Percentiles rank a stretch among this genome's conserved stretches.
These are phyloP conservation scores for Felis chaus DNA, from an alignment of 2,113 vertebrate genomes.

Conservation along the genomic window DNA sequence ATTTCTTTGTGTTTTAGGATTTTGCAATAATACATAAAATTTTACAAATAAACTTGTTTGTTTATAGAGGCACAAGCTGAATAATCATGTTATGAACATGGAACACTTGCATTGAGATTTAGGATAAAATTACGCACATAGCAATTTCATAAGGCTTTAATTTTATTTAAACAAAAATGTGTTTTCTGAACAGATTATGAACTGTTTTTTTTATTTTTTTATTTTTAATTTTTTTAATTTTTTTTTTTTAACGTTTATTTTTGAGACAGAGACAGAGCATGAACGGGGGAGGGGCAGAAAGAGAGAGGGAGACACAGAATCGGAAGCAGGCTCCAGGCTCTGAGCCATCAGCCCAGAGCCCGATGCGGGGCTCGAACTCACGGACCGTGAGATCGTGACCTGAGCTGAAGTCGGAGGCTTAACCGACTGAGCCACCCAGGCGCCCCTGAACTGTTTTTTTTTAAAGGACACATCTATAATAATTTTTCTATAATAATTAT, in stretches of 20 bases:
- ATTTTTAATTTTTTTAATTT: no score
- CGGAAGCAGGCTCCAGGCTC: no score
- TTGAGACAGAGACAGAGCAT: no score
- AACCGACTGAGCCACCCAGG: no score
- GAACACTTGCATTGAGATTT: conserved; percentile 60
- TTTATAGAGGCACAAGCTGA: conserved; percentile 73
- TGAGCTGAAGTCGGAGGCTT: no score
- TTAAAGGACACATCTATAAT: neutral
- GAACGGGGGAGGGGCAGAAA: no score
- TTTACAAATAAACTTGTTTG: conserved; percentile 70
- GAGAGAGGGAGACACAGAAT: no score
- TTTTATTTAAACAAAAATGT: conserved; percentile 45
- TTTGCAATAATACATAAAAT: conserved; percentile 66
- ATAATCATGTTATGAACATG: conserved; percentile 31
- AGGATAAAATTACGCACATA: conserved; percentile 48
- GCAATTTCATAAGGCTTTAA: neutral
- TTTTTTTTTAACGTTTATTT: no score
- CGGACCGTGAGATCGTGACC: no score
- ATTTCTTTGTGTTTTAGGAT: conserved; percentile 70
- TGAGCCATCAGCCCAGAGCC: no score
- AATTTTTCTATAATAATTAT: conserved; percentile 9
- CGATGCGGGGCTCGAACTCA: no score
- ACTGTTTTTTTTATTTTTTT: neutral
- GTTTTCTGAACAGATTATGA: conserved; percentile 19
- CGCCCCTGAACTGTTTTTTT: no score